Evolutionary conservation across 35 echinoderm and acorn worm genomes (phyloP).

Genomic region (Holothuria glaberrima): DNA sequence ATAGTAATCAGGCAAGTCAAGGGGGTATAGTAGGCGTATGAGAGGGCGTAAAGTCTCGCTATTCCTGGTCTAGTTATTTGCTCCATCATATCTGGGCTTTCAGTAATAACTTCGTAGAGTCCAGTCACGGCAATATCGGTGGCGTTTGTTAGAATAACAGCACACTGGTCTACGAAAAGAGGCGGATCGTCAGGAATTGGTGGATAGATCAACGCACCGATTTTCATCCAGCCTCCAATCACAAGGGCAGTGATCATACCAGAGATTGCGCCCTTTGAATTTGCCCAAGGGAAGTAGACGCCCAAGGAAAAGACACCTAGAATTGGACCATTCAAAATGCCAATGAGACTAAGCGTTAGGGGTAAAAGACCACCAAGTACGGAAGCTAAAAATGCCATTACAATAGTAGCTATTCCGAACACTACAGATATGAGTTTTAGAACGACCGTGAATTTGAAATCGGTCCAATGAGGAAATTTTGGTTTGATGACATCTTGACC

Average conservation of each 20-base stretch:
- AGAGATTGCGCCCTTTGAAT: conserved; percentile 45
- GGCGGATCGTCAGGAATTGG: not conserved
- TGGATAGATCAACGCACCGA: conserved; percentile 41
- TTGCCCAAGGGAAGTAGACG: conserved; percentile 54
- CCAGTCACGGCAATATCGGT: not conserved
- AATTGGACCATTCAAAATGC: conserved; percentile 50
- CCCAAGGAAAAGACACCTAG: conserved; percentile 53
- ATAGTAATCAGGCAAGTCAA: not conserved
- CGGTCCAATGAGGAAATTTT: not conserved
- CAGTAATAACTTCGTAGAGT: not conserved
- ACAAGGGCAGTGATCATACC: conserved; percentile 49
- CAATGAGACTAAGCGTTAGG: conserved; percentile 9
- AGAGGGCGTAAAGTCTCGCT: conserved; percentile 10
- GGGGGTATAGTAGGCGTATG: conserved; percentile 18
- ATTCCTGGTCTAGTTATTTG: not conserved
- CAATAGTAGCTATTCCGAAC: not conserved
- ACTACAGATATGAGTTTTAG: not conserved
- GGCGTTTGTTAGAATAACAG: not conserved
- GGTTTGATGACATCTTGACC: conserved; percentile 15
- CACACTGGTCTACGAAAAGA: not conserved
- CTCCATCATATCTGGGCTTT: not conserved
- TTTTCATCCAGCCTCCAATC: conserved; percentile 36
- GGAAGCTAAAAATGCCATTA: conserved; percentile 50
- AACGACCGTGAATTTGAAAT: not conserved
- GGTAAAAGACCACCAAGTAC: conserved; percentile 35